These are phyloP conservation scores for Hexactinellida sp. DNA, from an alignment of 37 sponge, comb jelly and placozoan species.

Conservation along the genomic window DNA sequence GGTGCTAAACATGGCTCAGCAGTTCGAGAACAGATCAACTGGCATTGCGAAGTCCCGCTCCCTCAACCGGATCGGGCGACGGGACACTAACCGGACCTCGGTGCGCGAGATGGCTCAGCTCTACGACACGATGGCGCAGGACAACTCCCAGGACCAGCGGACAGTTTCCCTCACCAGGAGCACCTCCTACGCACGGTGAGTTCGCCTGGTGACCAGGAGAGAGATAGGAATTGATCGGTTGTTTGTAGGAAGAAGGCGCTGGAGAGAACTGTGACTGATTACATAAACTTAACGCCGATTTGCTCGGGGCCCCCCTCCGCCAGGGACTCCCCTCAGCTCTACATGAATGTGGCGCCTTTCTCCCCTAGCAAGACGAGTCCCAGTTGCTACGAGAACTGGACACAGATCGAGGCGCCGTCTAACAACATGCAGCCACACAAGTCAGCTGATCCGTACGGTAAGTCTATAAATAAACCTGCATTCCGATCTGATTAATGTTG, in stretches of 20 bases:
- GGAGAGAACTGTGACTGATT: neutral
- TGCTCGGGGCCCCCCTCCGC: neutral
- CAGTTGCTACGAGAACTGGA: neutral
- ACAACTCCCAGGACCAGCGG: neutral
- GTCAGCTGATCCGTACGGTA: neutral
- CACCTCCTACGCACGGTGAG: neutral
- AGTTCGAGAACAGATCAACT: neutral
- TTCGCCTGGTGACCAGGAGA: neutral
- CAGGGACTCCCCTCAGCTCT: neutral
- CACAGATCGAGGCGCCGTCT: no score
- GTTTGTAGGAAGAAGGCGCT: neutral
- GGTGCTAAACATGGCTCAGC: neutral
- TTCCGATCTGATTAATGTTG: neutral
- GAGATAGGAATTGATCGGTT: neutral
- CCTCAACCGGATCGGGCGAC: neutral
- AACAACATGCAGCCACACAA: neutral
- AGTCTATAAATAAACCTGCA: neutral
- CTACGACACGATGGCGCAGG: neutral
- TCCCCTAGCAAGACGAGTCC: neutral
- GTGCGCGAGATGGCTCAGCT: neutral
- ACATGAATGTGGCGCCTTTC: neutral
- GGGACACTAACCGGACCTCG: neutral
- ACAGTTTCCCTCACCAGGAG: neutral
- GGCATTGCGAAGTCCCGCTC: neutral
- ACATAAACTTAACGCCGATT: neutral